Evolutionary conservation across 2,113 vertebrate species (phyloP).

Genomic region (Phylloscopus whistleri): DNA sequence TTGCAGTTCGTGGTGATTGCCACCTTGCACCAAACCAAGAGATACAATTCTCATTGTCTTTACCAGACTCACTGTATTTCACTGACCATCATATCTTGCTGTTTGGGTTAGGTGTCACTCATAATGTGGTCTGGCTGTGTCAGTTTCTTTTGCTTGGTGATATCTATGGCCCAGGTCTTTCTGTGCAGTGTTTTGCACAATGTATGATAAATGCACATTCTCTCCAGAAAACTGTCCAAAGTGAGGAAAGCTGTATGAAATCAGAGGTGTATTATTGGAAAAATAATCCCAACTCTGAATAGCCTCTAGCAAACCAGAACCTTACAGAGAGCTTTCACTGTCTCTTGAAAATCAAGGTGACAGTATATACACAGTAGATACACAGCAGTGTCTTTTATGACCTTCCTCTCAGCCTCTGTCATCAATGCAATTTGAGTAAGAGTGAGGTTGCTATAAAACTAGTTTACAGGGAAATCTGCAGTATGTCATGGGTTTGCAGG

Average conservation of each 20-base stretch:
- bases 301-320: not conserved
- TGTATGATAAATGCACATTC: not conserved
- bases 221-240: not conserved
- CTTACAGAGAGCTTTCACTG: not conserved
- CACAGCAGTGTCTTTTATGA: not conserved
- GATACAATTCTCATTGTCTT: not conserved
- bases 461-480: not conserved
- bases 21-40: not conserved
- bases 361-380: not conserved
- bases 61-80: not conserved
- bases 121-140: not conserved
- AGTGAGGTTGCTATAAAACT: not conserved
- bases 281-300: not conserved
- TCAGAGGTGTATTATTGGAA: not conserved
- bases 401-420: not conserved
- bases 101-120: not conserved
- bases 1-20: not conserved
- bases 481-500: not conserved
- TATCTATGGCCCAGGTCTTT: not conserved
- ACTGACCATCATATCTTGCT: not conserved
- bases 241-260: not conserved
- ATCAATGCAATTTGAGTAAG: not conserved
- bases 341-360: not conserved
- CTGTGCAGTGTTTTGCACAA: not conserved
- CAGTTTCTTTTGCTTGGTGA: not conserved